A percentile compares a stretch with the other conserved stretches of the same genome.
phyloP scores from a whole-genome alignment of 2,888 invertebrate genomes.

The Sipunculus nudus region DNA sequence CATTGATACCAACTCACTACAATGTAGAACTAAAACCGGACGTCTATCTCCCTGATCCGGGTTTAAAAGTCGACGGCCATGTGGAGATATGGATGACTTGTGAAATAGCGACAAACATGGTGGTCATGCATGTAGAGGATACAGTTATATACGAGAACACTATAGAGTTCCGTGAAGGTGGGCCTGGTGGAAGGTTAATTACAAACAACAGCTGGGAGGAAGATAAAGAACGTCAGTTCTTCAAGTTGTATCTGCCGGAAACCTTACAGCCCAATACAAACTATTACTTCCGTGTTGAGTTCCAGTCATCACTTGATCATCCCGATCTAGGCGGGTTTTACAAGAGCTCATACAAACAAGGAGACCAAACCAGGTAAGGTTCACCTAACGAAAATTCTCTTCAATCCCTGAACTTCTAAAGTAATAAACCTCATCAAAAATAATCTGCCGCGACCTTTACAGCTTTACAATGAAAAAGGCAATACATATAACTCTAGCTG shows the following conservation, averaged over 20 bases:
- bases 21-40: slow-evolving; percentile 6
- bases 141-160: neutral
- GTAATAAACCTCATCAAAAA: too few relatives aligned
- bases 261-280: neutral
- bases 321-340: slow-evolving; percentile 8
- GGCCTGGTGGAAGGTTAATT: neutral
- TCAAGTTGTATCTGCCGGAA: neutral
- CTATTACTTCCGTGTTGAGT: slow-evolving; percentile 1
- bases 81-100: slow-evolving; percentile 11
- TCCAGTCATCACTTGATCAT: slow-evolving; percentile 4
- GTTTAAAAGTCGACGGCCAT: slow-evolving; percentile 7
- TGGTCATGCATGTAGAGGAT: neutral
- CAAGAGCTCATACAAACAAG: slow-evolving; percentile 1
- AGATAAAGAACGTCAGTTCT: slow-evolving; percentile 3
- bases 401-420: too few relatives aligned
- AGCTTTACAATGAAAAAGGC: too few relatives aligned
- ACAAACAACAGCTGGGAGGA: slow-evolving; percentile 6
- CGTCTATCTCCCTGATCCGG: neutral
- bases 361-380: too few relatives aligned
- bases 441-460: too few relatives aligned
- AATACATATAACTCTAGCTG: too few relatives aligned
- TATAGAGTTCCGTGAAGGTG: neutral
- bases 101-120: neutral
- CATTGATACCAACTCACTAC: slow-evolving; percentile 8
- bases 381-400: too few relatives aligned